Evolutionary conservation across 2,113 vertebrate species (phyloP).

Genomic region (Columba janthina): DNA sequence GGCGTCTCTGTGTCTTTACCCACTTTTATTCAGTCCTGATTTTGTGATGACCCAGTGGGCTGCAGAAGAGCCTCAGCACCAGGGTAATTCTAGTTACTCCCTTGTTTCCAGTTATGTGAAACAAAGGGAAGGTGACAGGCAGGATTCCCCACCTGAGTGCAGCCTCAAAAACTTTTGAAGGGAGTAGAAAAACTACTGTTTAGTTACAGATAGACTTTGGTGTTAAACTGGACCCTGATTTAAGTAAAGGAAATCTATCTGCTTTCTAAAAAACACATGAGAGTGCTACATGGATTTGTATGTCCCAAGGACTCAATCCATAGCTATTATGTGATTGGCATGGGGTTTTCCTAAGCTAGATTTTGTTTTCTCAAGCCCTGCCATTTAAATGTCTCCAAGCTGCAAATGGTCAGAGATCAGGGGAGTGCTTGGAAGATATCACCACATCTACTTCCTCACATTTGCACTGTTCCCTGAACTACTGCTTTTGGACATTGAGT

Average conservation of each 20-base stretch:
- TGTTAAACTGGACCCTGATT: neutral
- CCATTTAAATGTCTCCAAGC: neutral
- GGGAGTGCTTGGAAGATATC: neutral
- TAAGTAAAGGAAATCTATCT: neutral
- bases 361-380: neutral
- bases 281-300: neutral
- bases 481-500: neutral
- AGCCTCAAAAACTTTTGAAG: neutral
- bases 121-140: neutral
- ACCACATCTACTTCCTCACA: neutral
- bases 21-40: neutral
- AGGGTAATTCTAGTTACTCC: neutral
- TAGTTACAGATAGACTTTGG: neutral
- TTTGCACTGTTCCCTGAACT: neutral
- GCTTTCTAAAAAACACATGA: neutral
- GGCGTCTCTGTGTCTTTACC: neutral
- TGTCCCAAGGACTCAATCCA: neutral
- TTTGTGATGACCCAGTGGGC: neutral
- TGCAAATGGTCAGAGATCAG: neutral
- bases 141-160: neutral
- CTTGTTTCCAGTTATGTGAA: neutral
- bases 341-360: neutral
- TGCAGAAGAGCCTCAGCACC: neutral
- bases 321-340: neutral
- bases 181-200: neutral